Evolutionary conservation across 1,140 invertebrate species (phyloP), one percentile per base, ranked within the genome.

Genomic region (Trichomalopsis sarcophagae): DNA sequence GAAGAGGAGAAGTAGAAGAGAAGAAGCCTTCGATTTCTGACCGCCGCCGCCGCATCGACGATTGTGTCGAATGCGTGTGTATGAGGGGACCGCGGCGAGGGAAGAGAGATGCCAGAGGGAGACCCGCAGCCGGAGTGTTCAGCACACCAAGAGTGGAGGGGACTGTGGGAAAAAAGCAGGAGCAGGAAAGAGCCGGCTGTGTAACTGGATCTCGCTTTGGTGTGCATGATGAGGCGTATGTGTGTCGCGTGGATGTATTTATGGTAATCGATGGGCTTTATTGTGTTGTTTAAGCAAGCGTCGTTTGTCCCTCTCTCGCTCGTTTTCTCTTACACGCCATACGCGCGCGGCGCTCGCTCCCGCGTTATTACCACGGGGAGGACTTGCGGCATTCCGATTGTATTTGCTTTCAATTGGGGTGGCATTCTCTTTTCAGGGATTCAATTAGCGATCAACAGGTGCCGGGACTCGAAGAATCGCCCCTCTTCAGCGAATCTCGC

Each of bases 161-260:
- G 78, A 40, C 30, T 85, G 84, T 85, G 84, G 84, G 84, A 85
- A 85, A 85, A 85, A 85, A 75, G n/a, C 84, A 27, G 80, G 30
- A 85, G 84, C 79, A 69, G 74, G 78, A 85, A 77, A 82, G 80
- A 75, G 84, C 50, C 84, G 84, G 84, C 69, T 81, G 84, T 44
- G 84, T 81, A 81, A 85, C 84, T 85, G 78, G 84, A 81, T 85
- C 78, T 69, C 50, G 55, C 78, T 68, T 33, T 71, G 69, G 69
- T 33, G 69, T 33, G 69, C 69, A 33, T 33, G 69, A 33, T 62
- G 55, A 36, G 74, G 14, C 76, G 71, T 81, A 81, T 73, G 80
- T 73, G 69, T 75, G 84, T 66, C 78, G 84, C 84, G 80, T 78
- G 79, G 79, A 81, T 69, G 78, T 71, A 73, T 82, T 85, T 82